Percentiles rank a stretch among this genome's conserved stretches.
These are phyloP conservation scores for Drosophila baimaii DNA, from an alignment of 1,140 invertebrate species.

Conservation along the genomic window DNA sequence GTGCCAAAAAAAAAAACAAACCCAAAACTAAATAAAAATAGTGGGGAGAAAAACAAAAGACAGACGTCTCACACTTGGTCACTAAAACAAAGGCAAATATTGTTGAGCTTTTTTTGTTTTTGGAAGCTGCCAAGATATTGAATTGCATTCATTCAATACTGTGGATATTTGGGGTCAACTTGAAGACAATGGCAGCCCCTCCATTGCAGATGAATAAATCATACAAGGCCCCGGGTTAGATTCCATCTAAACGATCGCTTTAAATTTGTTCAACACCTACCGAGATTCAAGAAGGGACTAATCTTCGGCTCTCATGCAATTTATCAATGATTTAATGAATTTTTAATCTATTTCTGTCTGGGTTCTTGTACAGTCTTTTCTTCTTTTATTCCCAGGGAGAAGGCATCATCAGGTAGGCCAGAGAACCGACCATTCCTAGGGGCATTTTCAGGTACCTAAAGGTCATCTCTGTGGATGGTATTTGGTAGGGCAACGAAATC, in stretches of 20 bases:
- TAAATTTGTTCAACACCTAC: conserved; percentile 74
- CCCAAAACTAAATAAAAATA: conserved; percentile 15
- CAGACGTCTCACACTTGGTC: conserved; percentile 42
- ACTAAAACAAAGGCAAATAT: conserved; percentile 64
- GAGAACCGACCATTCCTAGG: conserved; percentile 22
- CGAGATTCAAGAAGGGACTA: conserved; percentile 37
- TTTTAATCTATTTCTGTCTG: conserved; percentile 71
- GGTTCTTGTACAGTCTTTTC: conserved; percentile 50
- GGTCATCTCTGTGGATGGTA: conserved; percentile 55
- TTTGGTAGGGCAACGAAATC: conserved; percentile 48
- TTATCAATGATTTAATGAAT: conserved; percentile 77
- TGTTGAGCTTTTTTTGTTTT: conserved; percentile 45
- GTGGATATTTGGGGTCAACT: conserved; percentile 6
- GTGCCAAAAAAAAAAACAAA: conserved; percentile 50
- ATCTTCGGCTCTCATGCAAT: conserved; percentile 47
- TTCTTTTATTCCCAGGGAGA: conserved; percentile 11
- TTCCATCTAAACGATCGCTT: conserved; percentile 53
- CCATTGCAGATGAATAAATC: conserved; percentile 42
- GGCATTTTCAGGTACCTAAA: conserved; percentile 41
- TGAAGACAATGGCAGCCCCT: conserved; percentile 9
- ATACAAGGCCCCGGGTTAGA: conserved; percentile 13
- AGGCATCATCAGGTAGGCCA: conserved; percentile 52
- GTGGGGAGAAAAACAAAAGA: conserved; percentile 43
- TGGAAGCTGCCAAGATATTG: conserved; percentile 42
- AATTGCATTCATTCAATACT: conserved; percentile 35